These are phyloP conservation scores for Alentia gelatinosa DNA, from an alignment of 2,888 invertebrate species.

Conservation along the genomic window DNA sequence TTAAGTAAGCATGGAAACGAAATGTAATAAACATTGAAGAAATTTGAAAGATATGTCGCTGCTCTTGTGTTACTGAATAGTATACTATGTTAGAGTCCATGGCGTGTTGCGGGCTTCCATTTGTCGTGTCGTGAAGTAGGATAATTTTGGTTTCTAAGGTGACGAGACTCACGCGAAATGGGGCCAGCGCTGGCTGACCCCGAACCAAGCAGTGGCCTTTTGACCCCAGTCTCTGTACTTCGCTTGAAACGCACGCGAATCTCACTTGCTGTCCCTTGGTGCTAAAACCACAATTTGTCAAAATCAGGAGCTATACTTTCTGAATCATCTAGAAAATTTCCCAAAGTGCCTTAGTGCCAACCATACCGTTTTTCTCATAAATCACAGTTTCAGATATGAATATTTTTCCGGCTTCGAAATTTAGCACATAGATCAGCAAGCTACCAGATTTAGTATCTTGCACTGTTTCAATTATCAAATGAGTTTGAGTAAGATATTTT, in stretches of 20 bases:
- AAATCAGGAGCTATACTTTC: too few relatives aligned
- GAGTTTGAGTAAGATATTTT: too few relatives aligned
- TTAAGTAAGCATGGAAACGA: conserved; percentile 25
- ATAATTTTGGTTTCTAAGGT: conserved; percentile 35
- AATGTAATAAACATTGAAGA: background rate
- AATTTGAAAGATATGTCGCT: background rate
- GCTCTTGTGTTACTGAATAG: background rate
- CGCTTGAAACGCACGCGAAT: background rate
- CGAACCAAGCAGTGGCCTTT: conserved; percentile 6
- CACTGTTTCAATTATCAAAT: too few relatives aligned
- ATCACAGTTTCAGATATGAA: too few relatives aligned
- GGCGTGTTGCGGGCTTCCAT: background rate
- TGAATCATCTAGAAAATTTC: too few relatives aligned
- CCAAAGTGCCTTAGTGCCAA: too few relatives aligned
- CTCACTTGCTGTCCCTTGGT: background rate
- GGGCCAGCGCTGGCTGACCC: conserved; percentile 17
- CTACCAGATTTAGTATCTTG: too few relatives aligned
- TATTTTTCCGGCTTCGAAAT: too few relatives aligned
- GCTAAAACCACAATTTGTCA: background rate
- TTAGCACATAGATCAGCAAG: too few relatives aligned
- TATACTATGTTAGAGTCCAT: background rate
- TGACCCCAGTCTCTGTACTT: background rate
- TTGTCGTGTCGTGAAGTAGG: background rate
- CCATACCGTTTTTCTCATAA: too few relatives aligned
- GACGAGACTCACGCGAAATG: conserved; percentile 45